These are phyloP conservation scores for Cerastis leucographa DNA, from an alignment of 2,888 invertebrate species.

Conservation along the genomic window DNA sequence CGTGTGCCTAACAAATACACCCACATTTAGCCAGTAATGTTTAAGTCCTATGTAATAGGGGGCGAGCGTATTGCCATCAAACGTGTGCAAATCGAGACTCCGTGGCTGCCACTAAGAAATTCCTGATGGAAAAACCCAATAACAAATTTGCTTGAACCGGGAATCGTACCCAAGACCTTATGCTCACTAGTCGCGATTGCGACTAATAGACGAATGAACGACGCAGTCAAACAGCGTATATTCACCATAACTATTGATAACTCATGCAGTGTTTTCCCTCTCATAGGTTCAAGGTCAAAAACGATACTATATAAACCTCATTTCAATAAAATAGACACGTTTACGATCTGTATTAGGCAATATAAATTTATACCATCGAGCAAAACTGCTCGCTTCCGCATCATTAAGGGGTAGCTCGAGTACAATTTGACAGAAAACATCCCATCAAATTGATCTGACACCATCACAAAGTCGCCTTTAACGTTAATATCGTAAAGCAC, in stretches of 20 bases:
- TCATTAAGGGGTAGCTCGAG: background rate
- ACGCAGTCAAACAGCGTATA: background rate
- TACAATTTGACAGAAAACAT: constrained; percentile 33
- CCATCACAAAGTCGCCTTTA: constrained; percentile 25
- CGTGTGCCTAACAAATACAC: too few relatives aligned
- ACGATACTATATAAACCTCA: background rate
- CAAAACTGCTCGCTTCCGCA: constrained; percentile 14
- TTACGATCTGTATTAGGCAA: background rate
- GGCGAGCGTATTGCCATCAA: too few relatives aligned
- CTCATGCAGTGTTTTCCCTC: background rate
- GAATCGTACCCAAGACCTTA: too few relatives aligned
- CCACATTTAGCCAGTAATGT: too few relatives aligned
- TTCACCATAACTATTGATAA: background rate
- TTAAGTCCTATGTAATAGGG: too few relatives aligned
- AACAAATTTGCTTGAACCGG: too few relatives aligned
- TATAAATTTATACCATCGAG: background rate
- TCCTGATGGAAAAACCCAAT: too few relatives aligned
- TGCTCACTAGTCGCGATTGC: too few relatives aligned
- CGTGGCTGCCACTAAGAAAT: too few relatives aligned
- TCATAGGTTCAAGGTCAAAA: constrained; percentile 9
- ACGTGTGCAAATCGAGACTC: too few relatives aligned
- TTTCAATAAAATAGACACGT: constrained; percentile 11
- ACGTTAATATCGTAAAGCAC: constrained; percentile 52
- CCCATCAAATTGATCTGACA: constrained; percentile 38
- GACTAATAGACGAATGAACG: too few relatives aligned